Base-by-base conservation (phyloP, 2,888 invertebrate species). In the Crepidodera aurea region DNA sequence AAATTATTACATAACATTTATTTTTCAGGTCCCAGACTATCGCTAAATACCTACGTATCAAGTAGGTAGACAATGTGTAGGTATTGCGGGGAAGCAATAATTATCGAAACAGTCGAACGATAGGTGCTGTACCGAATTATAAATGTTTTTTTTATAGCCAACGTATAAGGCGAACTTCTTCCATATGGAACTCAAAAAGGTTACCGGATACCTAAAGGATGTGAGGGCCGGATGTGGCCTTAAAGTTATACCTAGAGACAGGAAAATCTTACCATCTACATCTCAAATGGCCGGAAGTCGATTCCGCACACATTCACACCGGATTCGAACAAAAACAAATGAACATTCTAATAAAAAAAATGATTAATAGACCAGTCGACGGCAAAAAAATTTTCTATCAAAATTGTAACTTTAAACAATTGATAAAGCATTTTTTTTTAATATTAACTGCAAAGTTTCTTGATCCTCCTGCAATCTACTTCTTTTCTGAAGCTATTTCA, bases 211-310 rank as follows among this genome's bases (percentile, higher is more conserved):
- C 51, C 53, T 19, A 56, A 62, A 69, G 68, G 68, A 71, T 69
- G 68, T 69, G 64, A 60, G 50, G 55, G 63, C 67, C 71, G 71
- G 71, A 71, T 70, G 66, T 67, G 68, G 67, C 66, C 67, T 66
- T 67, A 70, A 53, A 61, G 60, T 42, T 64, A 46, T 55, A 64
- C 64, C 55, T 51, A 62, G 55, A 50, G 59, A 66, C 68, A 68
- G 66, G 68, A 67, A 69, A 58, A 69, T 69, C 62, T 60, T 58
- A 62, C 65, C 58, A 62, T 68, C 66, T 66, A 67, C 66, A 67
- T 68, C 68, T 67, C 44, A 53, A 66, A 68, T 63, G 63, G 61
- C 67, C 67, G 69, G 71, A 70, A 70, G 62, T 59, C 19, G 50
- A 64, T 64, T 64, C 60, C 50, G 58, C 63, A 62, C 54, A 61